Conservation (phyloP, 2,113 vertebrate genomes). For the Seriola rivoliana region DNA sequence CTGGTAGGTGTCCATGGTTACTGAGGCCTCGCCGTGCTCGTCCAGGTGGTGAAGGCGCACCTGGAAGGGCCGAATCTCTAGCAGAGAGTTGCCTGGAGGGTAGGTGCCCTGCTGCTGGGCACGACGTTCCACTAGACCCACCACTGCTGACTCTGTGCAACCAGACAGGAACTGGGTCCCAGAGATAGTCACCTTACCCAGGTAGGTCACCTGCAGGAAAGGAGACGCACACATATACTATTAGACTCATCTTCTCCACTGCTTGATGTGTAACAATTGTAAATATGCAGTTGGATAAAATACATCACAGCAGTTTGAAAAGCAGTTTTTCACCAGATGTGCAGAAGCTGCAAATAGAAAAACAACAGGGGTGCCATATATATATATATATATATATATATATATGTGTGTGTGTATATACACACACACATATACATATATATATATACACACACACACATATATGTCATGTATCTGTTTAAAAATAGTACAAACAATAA, state of each 20-base stretch:
- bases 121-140: constrained; percentile 92
- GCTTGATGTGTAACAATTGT: neutral
- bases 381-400: too few species aligned
- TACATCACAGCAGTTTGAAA: neutral
- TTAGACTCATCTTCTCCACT: constrained; percentile 4
- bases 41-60: constrained; percentile 96
- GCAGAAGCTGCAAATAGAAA: constrained; percentile 24
- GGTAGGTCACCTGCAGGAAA: constrained; percentile 91
- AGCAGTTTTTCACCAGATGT: constrained; percentile 11
- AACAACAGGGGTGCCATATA: neutral
- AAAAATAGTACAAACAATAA: neutral
- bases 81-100: constrained; percentile 86
- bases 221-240: constrained; percentile 40
- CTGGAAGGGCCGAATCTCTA: constrained; percentile 98
- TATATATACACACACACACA: too few species aligned
- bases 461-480: too few species aligned
- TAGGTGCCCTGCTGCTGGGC: constrained; percentile 83
- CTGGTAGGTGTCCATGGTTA: constrained; percentile 98
- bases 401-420: too few species aligned
- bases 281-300: neutral
- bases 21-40: constrained; percentile 89
- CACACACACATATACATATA: too few species aligned
- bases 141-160: constrained; percentile 96
- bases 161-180: constrained; percentile 95
- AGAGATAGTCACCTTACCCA: constrained; percentile 94